Evolutionary conservation across 2,888 invertebrate genomes (phyloP).

Genomic region (Steinernema scapterisci): DNA sequence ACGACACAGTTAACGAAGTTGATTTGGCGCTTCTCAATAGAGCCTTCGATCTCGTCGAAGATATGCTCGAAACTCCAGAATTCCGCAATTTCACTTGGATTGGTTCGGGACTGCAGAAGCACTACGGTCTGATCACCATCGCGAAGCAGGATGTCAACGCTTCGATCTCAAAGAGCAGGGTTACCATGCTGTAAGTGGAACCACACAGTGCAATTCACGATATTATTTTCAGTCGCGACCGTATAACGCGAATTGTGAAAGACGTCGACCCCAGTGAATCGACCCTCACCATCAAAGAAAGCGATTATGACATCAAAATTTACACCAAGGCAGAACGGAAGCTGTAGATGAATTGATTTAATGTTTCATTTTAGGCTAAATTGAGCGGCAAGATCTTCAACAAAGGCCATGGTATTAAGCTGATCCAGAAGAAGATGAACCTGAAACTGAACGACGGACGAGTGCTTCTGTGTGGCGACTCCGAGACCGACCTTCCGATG

Average conservation of each 20-base stretch:
- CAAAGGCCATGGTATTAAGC: conserved; percentile 61
- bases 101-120: conserved; percentile 62
- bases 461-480: conserved; percentile 60
- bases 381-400: conserved; percentile 56
- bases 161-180: conserved; percentile 43
- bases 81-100: conserved; percentile 59
- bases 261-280: conserved; percentile 53
- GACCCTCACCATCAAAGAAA: conserved; percentile 52
- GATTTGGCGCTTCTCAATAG: conserved; percentile 52
- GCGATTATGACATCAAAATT: conserved; percentile 61
- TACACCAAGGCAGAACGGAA: conserved; percentile 46
- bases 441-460: conserved; percentile 53
- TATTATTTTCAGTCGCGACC: conserved; percentile 35
- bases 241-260: conserved; percentile 46
- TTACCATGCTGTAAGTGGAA: not conserved
- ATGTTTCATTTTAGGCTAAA: conserved; percentile 42
- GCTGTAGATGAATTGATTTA: not conserved
- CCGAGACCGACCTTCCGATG: conserved; percentile 62
- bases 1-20: conserved; percentile 47
- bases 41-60: conserved; percentile 55
- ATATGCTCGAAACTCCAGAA: conserved; percentile 50
- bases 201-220: not conserved
- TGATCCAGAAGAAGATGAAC: conserved; percentile 50
- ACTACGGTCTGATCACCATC: conserved; percentile 61
- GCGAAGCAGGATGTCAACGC: conserved; percentile 56